Evolutionary conservation across 2,888 invertebrate genomes (phyloP).

Genomic region (Platycheirus rosarum): DNA sequence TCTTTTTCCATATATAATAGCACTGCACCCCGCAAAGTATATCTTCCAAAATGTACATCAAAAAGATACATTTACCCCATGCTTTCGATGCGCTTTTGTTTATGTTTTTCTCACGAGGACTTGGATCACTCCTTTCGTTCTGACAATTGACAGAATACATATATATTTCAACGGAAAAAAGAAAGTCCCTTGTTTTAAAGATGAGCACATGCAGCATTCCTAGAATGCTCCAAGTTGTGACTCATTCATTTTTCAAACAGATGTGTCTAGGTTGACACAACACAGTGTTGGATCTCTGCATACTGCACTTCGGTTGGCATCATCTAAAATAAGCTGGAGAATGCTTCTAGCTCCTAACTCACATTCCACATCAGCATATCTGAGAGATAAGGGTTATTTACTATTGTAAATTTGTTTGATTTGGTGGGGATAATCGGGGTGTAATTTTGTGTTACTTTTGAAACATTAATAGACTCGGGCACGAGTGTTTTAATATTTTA

Average conservation of each 20-base stretch:
- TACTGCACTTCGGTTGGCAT: constrained; percentile 19
- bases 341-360: background rate
- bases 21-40: background rate
- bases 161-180: too few species aligned
- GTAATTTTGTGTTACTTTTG: constrained; percentile 35
- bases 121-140: too few species aligned
- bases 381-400: constrained; percentile 10
- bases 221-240: background rate
- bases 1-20: background rate
- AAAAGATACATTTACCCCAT: background rate
- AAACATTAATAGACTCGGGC: constrained; percentile 29
- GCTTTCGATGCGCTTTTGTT: too few species aligned
- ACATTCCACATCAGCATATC: background rate
- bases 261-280: constrained; percentile 35
- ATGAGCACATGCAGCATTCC: too few species aligned
- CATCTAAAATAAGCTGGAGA: constrained; percentile 19
- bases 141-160: too few species aligned
- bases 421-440: constrained; percentile 10
- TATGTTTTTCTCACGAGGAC: too few species aligned
- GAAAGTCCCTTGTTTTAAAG: too few species aligned
- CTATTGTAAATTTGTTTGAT: background rate
- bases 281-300: constrained; percentile 25
- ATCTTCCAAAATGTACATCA: background rate
- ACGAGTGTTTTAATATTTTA: constrained; percentile 32
- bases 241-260: constrained; percentile 48